These are phyloP conservation scores for Mus caroli DNA, from an alignment of 2,797 vertebrate species.

Conservation along the genomic window DNA sequence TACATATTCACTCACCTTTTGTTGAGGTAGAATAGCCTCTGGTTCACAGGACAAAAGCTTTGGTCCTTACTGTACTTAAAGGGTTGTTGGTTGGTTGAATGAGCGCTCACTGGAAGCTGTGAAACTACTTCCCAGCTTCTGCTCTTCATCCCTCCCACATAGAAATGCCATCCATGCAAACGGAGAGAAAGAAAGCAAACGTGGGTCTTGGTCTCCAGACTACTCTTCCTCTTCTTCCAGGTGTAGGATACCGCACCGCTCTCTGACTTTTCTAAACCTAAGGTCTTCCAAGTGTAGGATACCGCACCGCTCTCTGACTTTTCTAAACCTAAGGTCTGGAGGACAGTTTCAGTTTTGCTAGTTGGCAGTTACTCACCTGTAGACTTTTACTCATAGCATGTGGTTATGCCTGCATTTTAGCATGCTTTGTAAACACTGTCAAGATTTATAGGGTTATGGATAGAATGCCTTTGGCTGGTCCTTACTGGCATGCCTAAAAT, in stretches of 20 bases:
- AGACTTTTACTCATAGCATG: slow-evolving; percentile 39
- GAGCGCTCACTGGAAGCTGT: slow-evolving; percentile 11
- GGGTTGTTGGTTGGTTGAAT: no score
- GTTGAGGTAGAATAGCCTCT: slow-evolving; percentile 4
- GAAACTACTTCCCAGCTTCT: background rate
- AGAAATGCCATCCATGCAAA: background rate
- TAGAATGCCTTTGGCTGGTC: slow-evolving; percentile 15
- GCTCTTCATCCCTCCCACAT: background rate
- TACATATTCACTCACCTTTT: slow-evolving; percentile 32
- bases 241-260: background rate
- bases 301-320: background rate
- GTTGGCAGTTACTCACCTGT: slow-evolving; percentile 32
- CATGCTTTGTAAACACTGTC: slow-evolving; percentile 52
- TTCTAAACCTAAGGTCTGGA: background rate
- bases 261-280: background rate
- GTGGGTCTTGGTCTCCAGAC: slow-evolving; percentile 17
- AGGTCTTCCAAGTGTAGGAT: background rate
- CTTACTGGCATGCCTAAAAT: slow-evolving; percentile 8
- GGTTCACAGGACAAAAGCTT: slow-evolving; percentile 10
- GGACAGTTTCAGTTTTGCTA: slow-evolving; percentile 56
- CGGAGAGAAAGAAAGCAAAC: slow-evolving; percentile 17
- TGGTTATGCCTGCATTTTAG: slow-evolving; percentile 19
- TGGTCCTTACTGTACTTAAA: no score
- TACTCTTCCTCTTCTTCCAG: background rate
- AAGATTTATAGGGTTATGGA: slow-evolving; percentile 10